Conservation (phyloP, 2,797 vertebrate species). For the Epinephelus coioides region DNA sequence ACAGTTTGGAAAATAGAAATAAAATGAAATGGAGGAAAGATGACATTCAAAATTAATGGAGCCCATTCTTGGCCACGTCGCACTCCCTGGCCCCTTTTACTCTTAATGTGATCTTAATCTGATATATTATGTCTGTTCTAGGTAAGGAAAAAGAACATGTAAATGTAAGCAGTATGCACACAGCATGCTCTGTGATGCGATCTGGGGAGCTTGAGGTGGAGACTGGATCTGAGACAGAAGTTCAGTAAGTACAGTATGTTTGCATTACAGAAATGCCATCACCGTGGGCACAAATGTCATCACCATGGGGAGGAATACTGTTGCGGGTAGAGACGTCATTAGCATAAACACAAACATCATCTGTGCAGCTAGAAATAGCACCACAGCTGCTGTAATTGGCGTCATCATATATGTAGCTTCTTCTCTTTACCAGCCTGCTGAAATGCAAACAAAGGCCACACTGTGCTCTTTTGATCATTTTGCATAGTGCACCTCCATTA, state of each 20-base stretch:
- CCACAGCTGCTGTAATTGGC: neutral
- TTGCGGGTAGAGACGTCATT: neutral
- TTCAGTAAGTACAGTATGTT: slow-evolving; percentile 4
- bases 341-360: neutral
- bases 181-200: neutral
- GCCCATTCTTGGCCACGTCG: neutral
- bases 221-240: neutral
- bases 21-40: neutral
- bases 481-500: neutral
- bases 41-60: neutral
- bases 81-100: neutral
- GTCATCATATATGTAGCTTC: neutral
- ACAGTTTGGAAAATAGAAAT: neutral
- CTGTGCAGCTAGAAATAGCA: neutral
- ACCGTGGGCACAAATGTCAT: slow-evolving; percentile 12
- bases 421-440: neutral
- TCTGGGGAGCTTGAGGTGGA: neutral
- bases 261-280: slow-evolving; percentile 2
- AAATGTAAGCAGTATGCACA: neutral
- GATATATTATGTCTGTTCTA: neutral
- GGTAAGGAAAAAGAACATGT: neutral
- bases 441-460: neutral
- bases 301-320: neutral
- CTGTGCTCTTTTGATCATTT: neutral
- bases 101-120: neutral